Evolutionary conservation across 2,888 invertebrate species (phyloP), one percentile per base, ranked within the genome.

Genomic region (Coenonympha glycerion): DNA sequence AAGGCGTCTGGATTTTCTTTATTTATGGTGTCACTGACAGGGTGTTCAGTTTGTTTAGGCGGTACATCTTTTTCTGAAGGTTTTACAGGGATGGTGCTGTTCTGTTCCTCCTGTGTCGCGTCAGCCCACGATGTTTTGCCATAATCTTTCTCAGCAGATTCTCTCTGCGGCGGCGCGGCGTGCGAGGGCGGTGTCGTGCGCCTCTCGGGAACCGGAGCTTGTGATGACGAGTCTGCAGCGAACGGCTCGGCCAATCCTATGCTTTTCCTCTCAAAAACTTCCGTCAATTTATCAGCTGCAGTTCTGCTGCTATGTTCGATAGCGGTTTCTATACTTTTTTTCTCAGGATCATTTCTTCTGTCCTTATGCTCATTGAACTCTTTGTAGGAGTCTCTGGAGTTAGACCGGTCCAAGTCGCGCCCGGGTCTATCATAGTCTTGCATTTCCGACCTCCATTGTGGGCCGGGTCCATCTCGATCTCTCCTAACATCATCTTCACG

Each of bases 401-500:
- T 86, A 2, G 89, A 83, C 57, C 87, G 73, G 52, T 88, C 87
- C 50, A 86, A 64, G 41, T 87, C 86, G 30, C 84, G 69, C 3
- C 75, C 77, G 54, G 79, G 64, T 61, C 82, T 75, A 52, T 87
- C 86, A 60, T 84, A 85, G 63, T 87, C 86, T 64, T 86, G 86
- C 86, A 86, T 87, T 70, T 87, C 86, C 47, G 85, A 83, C 47
- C 86, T 75, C 86, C 86, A 87, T 52, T 85, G 86, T 47, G 79
- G 84, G 11, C 82, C 85, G 55, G 79, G 64, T 49, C 74, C 77
- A 47, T 87, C 85, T 66, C 84, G 85, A 9, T 84, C 84, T 63
- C 84, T 73, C 65, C 83, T 73, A 47, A 82, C 76, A 53, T 85
- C 86, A 68, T 87, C 86, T 65, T 87, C 86, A 33, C 86, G 80